Evolutionary conservation across 2,888 invertebrate species (phyloP).

Genomic region (Deilephila elpenor): DNA sequence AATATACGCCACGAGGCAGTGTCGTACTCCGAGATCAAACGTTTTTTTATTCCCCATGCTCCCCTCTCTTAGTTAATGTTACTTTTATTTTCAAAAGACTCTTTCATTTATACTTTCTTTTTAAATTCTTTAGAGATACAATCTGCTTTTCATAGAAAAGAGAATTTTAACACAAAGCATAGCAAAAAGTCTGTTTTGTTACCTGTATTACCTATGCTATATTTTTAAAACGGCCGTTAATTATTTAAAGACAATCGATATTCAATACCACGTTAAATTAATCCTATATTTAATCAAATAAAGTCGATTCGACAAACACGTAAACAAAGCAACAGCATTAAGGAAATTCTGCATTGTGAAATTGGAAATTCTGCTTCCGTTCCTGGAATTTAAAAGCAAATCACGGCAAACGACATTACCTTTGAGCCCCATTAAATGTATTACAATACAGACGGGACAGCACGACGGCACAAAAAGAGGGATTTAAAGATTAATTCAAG

Average conservation of each 20-base stretch:
- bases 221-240: too few relatives aligned
- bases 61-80: conserved; percentile 15
- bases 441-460: not conserved
- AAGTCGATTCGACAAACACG: too few relatives aligned
- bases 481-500: conserved; percentile 52
- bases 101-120: not conserved
- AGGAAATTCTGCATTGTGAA: too few relatives aligned
- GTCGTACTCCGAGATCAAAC: conserved; percentile 12
- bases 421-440: not conserved
- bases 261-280: too few relatives aligned
- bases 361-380: too few relatives aligned
- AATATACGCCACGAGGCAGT: conserved; percentile 18
- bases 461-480: conserved; percentile 42
- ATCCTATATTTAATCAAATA: too few relatives aligned
- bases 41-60: not conserved
- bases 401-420: not conserved
- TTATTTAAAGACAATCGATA: too few relatives aligned
- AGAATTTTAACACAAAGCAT: not conserved
- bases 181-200: not conserved
- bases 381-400: not conserved
- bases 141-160: not conserved
- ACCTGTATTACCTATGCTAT: too few relatives aligned
- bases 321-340: too few relatives aligned
- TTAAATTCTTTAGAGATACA: not conserved
- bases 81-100: not conserved